phyloP scores from a whole-genome alignment of 1,140 invertebrate species.

The Bilobella aurantiaca region DNA sequence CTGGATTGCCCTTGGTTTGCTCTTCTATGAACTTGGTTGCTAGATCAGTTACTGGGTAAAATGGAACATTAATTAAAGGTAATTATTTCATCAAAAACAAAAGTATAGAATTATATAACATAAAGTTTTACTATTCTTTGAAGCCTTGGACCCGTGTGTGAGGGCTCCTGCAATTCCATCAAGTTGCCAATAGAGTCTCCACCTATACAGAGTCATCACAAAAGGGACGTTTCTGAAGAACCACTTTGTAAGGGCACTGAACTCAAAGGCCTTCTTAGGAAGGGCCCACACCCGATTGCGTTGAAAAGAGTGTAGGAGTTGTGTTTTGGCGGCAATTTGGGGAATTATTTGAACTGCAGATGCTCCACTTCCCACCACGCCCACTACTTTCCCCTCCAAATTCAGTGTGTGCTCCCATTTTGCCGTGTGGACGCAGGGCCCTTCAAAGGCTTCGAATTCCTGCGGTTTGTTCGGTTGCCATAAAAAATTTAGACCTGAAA shows the following conservation, averaged over 20 bases:
- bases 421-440: slow-evolving; percentile 14
- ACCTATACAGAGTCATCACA: neutral
- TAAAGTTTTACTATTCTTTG: no score
- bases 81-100: neutral
- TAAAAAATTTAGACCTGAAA: slow-evolving; percentile 13
- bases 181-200: neutral
- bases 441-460: slow-evolving; percentile 17
- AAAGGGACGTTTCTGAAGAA: neutral
- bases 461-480: slow-evolving; percentile 19
- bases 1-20: neutral
- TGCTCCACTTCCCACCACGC: slow-evolving; percentile 22
- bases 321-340: slow-evolving; percentile 13
- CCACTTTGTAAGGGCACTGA: neutral
- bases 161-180: no score
- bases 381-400: slow-evolving; percentile 20
- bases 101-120: neutral
- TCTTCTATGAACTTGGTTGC: neutral
- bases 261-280: neutral
- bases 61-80: neutral
- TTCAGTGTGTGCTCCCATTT: slow-evolving; percentile 20
- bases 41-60: neutral
- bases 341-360: slow-evolving; percentile 25
- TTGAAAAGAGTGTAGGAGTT: slow-evolving; percentile 18
- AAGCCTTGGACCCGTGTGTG: no score
- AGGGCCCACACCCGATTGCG: slow-evolving; percentile 15